These are phyloP conservation scores for Lumbricus terrestris DNA, from an alignment of 2,888 invertebrate species.

Conservation along the genomic window DNA sequence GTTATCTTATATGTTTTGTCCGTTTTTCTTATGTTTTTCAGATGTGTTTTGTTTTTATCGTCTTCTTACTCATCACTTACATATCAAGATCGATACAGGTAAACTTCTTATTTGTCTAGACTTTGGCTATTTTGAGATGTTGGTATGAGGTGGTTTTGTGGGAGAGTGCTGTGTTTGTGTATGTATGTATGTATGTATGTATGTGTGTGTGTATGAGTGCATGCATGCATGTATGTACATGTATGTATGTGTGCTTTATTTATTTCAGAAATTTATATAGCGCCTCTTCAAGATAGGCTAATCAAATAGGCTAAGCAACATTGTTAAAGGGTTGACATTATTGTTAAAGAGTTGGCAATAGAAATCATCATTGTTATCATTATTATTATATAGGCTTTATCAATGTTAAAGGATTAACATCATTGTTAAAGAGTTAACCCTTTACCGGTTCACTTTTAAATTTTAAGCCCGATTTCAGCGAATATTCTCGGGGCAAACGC, in stretches of 20 bases:
- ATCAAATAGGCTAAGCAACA: too few species aligned
- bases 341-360: too few species aligned
- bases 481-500: too few species aligned
- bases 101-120: constrained; percentile 14
- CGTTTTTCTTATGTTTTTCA: constrained; percentile 23
- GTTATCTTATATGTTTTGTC: background rate
- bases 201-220: background rate
- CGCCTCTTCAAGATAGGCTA: too few species aligned
- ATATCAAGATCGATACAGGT: constrained; percentile 55
- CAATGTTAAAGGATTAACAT: too few species aligned
- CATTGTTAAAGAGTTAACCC: too few species aligned
- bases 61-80: constrained; percentile 47
- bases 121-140: background rate
- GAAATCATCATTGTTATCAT: too few species aligned
- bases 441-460: too few species aligned
- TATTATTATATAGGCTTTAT: too few species aligned
- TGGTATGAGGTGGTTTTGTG: background rate
- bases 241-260: background rate
- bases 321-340: too few species aligned
- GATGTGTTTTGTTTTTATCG: constrained; percentile 35
- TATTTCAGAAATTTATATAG: too few species aligned
- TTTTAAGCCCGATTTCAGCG: too few species aligned
- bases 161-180: background rate
- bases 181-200: background rate
- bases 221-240: background rate